phyloP scores from a whole-genome alignment of 92 coral and sea anemone genomes.

The Epizoanthus rinbou region DNA sequence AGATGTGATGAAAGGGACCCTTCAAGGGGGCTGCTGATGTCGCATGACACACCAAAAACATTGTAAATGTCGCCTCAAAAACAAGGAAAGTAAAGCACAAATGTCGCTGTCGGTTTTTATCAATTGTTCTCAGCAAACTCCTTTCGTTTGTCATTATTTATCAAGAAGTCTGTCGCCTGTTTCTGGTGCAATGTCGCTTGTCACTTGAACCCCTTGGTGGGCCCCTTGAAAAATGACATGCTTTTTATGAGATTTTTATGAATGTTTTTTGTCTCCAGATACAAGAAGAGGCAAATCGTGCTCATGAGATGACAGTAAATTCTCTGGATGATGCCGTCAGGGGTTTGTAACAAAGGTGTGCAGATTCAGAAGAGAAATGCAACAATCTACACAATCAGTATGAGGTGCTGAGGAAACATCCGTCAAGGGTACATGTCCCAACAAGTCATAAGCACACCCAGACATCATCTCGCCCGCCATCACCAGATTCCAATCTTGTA shows the following conservation, averaged over 20 bases:
- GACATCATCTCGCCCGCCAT: constrained; percentile 59
- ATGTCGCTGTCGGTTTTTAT: no score
- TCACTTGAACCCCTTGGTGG: no score
- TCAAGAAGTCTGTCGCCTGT: no score
- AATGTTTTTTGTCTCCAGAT: constrained; percentile 51
- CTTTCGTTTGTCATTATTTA: no score
- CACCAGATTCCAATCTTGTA: constrained; percentile 21
- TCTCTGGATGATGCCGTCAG: constrained; percentile 78
- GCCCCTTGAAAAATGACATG: no score
- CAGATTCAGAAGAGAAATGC: constrained; percentile 57
- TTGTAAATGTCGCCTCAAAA: no score
- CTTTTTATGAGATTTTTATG: background rate
- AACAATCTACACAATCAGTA: constrained; percentile 57
- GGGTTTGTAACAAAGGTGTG: constrained; percentile 77
- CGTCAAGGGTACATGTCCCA: constrained; percentile 5
- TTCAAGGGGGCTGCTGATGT: no score
- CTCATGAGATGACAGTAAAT: constrained; percentile 82
- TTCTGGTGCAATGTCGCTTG: no score
- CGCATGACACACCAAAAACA: no score
- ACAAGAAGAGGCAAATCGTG: constrained; percentile 88
- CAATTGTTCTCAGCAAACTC: no score
- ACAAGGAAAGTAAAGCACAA: no score
- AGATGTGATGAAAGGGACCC: no score
- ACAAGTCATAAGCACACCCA: constrained; percentile 72
- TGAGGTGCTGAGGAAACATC: constrained; percentile 53